phyloP scores from a whole-genome alignment of 2,113 vertebrate genomes.

The Protobothrops flavoviridis region DNA sequence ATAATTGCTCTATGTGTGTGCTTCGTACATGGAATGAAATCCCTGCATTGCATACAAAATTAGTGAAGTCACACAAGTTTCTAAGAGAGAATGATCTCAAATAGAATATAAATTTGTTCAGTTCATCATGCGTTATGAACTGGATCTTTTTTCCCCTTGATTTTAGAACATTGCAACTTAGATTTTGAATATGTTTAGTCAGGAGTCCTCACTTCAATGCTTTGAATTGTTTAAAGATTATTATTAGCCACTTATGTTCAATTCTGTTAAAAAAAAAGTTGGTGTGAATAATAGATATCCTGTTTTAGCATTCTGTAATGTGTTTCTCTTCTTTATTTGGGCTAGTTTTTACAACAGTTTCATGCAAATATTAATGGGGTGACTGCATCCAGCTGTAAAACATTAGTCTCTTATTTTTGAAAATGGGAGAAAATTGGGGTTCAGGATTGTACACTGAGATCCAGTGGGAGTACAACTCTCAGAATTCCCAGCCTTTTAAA shows the following conservation, averaged over 20 bases:
- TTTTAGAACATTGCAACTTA: background rate
- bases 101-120: background rate
- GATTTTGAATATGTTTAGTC: background rate
- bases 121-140: background rate
- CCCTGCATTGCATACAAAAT: background rate
- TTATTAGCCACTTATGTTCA: background rate
- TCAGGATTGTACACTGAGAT: background rate
- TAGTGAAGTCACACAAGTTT: background rate
- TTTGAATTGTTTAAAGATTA: background rate
- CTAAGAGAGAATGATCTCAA: background rate
- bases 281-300: background rate
- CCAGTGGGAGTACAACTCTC: background rate
- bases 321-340: background rate
- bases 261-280: background rate
- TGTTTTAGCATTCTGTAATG: background rate
- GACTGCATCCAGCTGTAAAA: background rate
- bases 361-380: background rate
- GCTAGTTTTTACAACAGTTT: background rate
- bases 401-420: background rate
- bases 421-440: background rate
- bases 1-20: background rate
- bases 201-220: background rate
- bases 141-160: fast-evolving
- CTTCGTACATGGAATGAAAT: background rate
- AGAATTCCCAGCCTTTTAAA: background rate